Base-by-base conservation (phyloP, 2,113 vertebrate species). In the Notarius lentiginosus region DNA sequence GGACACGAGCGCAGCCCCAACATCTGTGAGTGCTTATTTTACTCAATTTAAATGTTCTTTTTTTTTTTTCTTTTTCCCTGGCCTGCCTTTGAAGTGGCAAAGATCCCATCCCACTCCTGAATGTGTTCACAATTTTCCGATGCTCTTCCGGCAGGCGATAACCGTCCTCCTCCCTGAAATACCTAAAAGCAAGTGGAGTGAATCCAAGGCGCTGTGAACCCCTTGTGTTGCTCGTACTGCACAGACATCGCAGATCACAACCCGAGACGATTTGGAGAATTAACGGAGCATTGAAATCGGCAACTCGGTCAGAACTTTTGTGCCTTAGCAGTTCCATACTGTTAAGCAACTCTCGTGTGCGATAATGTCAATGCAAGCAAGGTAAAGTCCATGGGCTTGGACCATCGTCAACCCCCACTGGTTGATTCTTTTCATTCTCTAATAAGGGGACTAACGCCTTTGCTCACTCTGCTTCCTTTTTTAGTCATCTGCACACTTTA, bases 21-120 rank as follows among this genome's bases (percentile, higher is more conserved):
- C 91, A 92, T 92, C 92, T 94, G 92, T 87, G 88, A 92, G 92
- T 93, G 76, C 49, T 53, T 80, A 55, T 70, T 75, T 75, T 63
- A 7, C 41, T 51, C 24, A 30, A 30, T 79, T 34, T 58, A 58
- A 79, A 77, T 77, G 9, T 20, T 5, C 34, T 49, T 82, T 80
- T 81, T 18, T 41, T 58, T 2, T 80, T 60, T 58, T 56, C 27
- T 30, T 70, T 51, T 61, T 94, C 92, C 92, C 86, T 92, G 91
- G 93, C 89, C 88, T 76, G 84, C 86, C 92, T 94, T 94, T 94
- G 92, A 95, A 94, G 94, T 95, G 91, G 90, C 89, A 92, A 92
- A 89, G 89, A 93, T 90, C 10, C 63, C 30, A 30, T 34, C 55
- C 60, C 84, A 91, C 92, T 91, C 91, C 41, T 47, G 82, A 84